A percentile compares a stretch with the other conserved stretches of the same genome.
phyloP scores from a whole-genome alignment of 1,140 invertebrate species.

The Stegodyphus mimosarum region DNA sequence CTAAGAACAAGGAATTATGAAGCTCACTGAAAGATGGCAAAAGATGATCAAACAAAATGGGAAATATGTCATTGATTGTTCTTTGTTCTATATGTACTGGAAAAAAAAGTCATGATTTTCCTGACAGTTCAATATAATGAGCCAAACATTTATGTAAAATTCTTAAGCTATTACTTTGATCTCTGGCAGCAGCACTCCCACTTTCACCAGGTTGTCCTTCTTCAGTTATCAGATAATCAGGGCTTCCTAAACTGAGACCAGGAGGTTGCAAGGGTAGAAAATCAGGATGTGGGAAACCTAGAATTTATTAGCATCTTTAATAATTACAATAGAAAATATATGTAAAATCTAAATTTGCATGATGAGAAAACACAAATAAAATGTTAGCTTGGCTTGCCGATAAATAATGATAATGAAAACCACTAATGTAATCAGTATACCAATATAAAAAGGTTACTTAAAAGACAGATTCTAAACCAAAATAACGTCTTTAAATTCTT shows the following conservation, averaged over 20 bases:
- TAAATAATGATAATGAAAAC: no score
- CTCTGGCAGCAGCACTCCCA: conserved; percentile 48
- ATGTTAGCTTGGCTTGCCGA: no score
- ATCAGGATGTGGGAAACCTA: conserved; percentile 42
- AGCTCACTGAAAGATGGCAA: neutral
- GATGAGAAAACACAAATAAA: no score
- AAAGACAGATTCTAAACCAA: no score
- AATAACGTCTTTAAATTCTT: no score
- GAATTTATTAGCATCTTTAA: neutral
- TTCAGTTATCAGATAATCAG: conserved; percentile 42
- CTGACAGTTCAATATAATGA: no score
- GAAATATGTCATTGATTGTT: neutral
- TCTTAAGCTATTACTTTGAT: conserved; percentile 29
- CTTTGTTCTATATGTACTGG: neutral
- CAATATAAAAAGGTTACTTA: no score
- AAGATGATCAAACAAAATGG: neutral
- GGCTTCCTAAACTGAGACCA: neutral
- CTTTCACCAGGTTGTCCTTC: conserved; percentile 54
- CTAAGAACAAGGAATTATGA: neutral
- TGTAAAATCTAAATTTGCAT: no score
- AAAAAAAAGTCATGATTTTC: neutral
- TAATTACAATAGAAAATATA: no score
- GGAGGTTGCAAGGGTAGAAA: conserved; percentile 21
- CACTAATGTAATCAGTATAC: no score
- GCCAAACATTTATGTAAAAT: no score